These are phyloP conservation scores for Gonocerus acuteangulatus DNA, from an alignment of 2,888 invertebrate genomes.

Conservation along the genomic window DNA sequence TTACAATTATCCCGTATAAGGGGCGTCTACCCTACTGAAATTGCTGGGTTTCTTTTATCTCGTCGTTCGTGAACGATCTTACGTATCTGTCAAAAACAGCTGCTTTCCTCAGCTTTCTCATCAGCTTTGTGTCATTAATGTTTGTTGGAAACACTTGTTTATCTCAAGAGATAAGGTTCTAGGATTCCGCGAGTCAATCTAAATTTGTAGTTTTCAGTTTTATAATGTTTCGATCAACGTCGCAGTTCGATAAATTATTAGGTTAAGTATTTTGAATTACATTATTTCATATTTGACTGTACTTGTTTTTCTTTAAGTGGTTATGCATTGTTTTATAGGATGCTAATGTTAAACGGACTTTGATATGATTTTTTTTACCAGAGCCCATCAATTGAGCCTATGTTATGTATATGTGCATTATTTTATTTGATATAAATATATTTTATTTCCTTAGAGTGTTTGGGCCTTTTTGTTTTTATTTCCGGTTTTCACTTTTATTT, in stretches of 20 bases:
- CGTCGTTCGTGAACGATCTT: slow-evolving; percentile 2
- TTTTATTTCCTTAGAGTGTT: too few relatives aligned
- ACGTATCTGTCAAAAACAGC: slow-evolving; percentile 19
- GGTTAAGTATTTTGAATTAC: background rate
- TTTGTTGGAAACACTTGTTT: too few relatives aligned
- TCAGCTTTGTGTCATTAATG: background rate
- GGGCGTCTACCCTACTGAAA: too few relatives aligned
- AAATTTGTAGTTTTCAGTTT: slow-evolving; percentile 5
- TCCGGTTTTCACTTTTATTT: too few relatives aligned
- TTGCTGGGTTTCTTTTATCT: too few relatives aligned
- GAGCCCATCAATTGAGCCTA: background rate
- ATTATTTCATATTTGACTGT: background rate
- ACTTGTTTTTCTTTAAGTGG: background rate
- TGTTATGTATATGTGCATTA: too few relatives aligned
- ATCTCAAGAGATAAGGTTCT: background rate
- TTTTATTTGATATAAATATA: too few relatives aligned
- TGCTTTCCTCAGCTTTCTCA: slow-evolving; percentile 2
- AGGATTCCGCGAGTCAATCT: background rate
- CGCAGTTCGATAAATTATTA: slow-evolving; percentile 19
- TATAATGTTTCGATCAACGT: slow-evolving; percentile 12
- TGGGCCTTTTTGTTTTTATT: too few relatives aligned
- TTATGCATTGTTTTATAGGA: background rate
- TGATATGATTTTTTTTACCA: background rate
- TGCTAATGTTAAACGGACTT: background rate
- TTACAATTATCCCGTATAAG: too few relatives aligned